phyloP scores from a whole-genome alignment of 2,888 invertebrate species.

The Dilophus febrilis region DNA sequence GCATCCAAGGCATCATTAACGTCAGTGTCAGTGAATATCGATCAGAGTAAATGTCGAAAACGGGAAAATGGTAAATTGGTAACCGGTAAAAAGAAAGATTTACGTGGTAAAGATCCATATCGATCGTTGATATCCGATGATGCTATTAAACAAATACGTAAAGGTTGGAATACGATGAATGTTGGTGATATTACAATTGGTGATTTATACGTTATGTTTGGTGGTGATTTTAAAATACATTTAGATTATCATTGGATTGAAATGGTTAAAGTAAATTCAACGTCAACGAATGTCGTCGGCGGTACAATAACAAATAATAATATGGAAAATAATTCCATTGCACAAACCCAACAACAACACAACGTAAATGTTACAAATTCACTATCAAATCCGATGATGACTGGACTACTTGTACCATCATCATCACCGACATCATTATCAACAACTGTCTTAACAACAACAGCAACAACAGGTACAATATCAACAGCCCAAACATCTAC shows the following conservation, averaged over 20 bases:
- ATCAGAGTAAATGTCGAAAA: neutral
- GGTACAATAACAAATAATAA: slow-evolving; percentile 10
- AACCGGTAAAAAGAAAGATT: slow-evolving; percentile 2
- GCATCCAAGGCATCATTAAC: too few relatives aligned
- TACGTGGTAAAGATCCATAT: slow-evolving; percentile 1
- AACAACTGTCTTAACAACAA: neutral
- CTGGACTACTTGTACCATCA: neutral
- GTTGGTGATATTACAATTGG: slow-evolving; percentile 71
- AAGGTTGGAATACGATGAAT: slow-evolving; percentile 64
- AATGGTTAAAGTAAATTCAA: neutral
- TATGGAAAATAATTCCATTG: slow-evolving; percentile 9
- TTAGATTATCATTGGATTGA: slow-evolving; percentile 69
- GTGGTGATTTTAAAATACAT: slow-evolving; percentile 48
- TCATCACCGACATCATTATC: neutral
- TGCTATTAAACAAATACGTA: slow-evolving; percentile 24
- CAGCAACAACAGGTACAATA: too few relatives aligned
- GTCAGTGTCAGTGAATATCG: too few relatives aligned
- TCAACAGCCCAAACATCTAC: too few relatives aligned
- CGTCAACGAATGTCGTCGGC: neutral
- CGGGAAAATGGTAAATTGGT: slow-evolving; percentile 3
- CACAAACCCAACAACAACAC: slow-evolving; percentile 2
- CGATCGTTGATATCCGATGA: slow-evolving; percentile 26
- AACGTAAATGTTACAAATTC: slow-evolving; percentile 6
- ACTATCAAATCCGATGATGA: slow-evolving; percentile 9
- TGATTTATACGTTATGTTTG: slow-evolving; percentile 76